Conservation (phyloP, 2,113 vertebrate species). For the Rhabdornis inornatus region DNA sequence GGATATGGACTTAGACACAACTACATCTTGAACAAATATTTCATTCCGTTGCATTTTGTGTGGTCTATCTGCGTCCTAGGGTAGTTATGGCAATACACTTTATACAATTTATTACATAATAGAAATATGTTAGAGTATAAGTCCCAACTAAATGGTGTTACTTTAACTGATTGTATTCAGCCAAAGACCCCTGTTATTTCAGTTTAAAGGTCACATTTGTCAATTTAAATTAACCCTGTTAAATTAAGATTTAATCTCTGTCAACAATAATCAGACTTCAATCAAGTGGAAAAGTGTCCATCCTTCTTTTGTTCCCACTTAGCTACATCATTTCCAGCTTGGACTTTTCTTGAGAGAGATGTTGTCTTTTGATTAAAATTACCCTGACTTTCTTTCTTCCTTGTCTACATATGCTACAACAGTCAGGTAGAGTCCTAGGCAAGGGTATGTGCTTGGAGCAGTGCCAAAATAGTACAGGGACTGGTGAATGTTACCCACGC, state of each 20-base stretch:
- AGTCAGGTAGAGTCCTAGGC: neutral
- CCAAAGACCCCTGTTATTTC: neutral
- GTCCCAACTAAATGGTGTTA: neutral
- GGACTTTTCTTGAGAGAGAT: neutral
- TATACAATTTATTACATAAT: neutral
- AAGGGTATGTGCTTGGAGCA: neutral
- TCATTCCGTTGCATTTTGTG: neutral
- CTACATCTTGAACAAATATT: neutral
- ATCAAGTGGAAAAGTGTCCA: neutral
- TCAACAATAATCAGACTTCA: constrained; percentile 18
- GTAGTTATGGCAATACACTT: neutral
- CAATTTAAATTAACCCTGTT: constrained; percentile 41
- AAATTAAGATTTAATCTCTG: constrained; percentile 14
- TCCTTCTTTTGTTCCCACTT: neutral
- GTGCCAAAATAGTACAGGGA: neutral
- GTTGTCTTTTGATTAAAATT: neutral
- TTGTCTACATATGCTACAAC: neutral
- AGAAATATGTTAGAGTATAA: neutral
- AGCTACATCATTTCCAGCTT: neutral
- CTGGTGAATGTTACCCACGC: neutral
- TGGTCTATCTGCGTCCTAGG: neutral
- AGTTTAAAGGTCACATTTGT: constrained; percentile 27
- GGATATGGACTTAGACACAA: neutral
- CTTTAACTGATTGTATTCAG: neutral
- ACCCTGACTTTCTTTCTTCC: neutral